A percentile compares a stretch with the other conserved stretches of the same genome.
phyloP scores from a whole-genome alignment of 35 echinoderm and acorn worm genomes.

The Heliocidaris tuberculata region DNA sequence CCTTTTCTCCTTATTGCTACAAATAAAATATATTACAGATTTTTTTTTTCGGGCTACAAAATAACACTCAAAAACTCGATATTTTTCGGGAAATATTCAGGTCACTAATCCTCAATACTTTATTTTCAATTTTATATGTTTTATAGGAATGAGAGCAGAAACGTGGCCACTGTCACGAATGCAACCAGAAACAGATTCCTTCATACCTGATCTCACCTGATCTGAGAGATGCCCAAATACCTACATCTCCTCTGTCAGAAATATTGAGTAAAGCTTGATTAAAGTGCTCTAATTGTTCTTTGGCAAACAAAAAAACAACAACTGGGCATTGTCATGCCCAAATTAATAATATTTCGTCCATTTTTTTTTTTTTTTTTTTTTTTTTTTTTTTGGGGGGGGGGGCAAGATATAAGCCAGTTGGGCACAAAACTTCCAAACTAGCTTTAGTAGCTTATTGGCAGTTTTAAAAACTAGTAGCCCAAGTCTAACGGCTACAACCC shows the following conservation, averaged over 20 bases:
- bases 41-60: not conserved
- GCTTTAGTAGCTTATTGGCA: too few relatives aligned
- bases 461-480: too few relatives aligned
- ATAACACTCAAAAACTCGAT: not conserved
- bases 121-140: not conserved
- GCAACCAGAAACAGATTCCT: not conserved
- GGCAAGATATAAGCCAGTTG: too few relatives aligned
- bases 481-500: too few relatives aligned
- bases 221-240: not conserved
- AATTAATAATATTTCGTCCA: too few relatives aligned
- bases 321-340: not conserved
- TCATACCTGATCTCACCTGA: not conserved
- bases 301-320: not conserved
- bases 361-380: too few relatives aligned
- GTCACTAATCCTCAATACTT: not conserved
- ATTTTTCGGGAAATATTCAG: conserved; percentile 5
- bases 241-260: not conserved
- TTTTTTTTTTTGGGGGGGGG: too few relatives aligned
- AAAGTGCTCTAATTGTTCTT: not conserved
- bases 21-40: not conserved
- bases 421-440: too few relatives aligned
- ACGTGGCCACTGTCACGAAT: not conserved
- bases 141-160: not conserved
- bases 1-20: not conserved
- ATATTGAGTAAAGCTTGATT: not conserved